Evolutionary conservation across 2,113 vertebrate species (phyloP).

Genomic region (Geococcyx californianus): DNA sequence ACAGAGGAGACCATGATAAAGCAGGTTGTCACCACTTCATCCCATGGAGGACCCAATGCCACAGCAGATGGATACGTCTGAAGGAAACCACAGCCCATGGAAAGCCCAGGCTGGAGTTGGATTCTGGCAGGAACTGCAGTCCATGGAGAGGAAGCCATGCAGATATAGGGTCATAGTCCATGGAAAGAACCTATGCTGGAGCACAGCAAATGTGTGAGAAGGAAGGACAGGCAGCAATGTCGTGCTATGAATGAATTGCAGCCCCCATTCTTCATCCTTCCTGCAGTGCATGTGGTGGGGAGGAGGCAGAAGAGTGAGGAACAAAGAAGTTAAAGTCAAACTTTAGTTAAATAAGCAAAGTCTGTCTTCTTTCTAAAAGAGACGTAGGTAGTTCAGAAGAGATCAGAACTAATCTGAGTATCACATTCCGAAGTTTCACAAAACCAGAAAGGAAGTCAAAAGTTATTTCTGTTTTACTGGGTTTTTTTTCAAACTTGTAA

Average conservation of each 20-base stretch:
- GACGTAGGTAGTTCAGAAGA: neutral
- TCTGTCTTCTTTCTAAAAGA: neutral
- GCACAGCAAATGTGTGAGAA: neutral
- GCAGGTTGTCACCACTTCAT: neutral
- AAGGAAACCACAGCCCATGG: neutral
- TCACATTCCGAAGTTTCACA: neutral
- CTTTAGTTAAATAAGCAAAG: neutral
- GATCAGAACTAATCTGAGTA: neutral
- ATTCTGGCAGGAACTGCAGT: neutral
- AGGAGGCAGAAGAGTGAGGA: neutral
- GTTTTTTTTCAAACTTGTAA: neutral
- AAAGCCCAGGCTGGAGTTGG: neutral
- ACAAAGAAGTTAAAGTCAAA: neutral
- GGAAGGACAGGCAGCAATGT: neutral
- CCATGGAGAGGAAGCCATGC: rapidly evolving
- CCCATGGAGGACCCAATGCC: no score
- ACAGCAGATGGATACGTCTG: neutral
- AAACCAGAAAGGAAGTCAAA: neutral
- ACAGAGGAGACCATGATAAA: neutral
- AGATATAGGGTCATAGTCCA: neutral
- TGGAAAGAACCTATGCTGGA: neutral
- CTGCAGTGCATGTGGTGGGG: neutral
- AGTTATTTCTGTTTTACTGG: neutral
- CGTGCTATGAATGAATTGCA: neutral
- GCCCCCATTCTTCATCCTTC: neutral